phyloP scores from a whole-genome alignment of 2,113 vertebrate species.

The Podocnemis expansa region DNA sequence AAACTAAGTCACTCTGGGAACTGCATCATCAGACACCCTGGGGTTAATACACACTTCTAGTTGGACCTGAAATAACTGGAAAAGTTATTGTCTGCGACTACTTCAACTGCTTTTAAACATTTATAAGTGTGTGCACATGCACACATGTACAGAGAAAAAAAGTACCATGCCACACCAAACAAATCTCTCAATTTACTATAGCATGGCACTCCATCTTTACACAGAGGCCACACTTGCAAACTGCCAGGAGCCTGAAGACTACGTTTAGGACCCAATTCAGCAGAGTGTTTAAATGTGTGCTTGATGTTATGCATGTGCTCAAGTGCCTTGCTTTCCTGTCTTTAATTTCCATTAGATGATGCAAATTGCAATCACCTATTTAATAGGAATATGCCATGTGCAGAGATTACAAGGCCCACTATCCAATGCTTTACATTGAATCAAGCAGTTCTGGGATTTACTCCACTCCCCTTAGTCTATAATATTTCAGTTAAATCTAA shows the following conservation, averaged over 20 bases:
- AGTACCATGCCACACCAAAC: neutral
- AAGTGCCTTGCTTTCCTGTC: too few species aligned
- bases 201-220: neutral
- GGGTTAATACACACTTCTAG: conserved; percentile 7
- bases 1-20: conserved; percentile 54
- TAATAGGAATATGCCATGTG: too few species aligned
- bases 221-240: too few species aligned
- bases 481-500: neutral
- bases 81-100: neutral
- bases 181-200: neutral
- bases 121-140: neutral
- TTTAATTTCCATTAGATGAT: too few species aligned
- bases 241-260: too few species aligned
- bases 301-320: too few species aligned
- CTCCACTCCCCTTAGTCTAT: neutral
- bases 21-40: conserved; percentile 5
- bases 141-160: neutral
- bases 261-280: too few species aligned
- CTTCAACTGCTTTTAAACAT: neutral
- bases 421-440: neutral
- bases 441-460: rapidly evolving
- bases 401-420: neutral
- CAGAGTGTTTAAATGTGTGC: too few species aligned
- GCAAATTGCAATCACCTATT: too few species aligned
- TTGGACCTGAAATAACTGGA: neutral